These are phyloP conservation scores for Hydrotaea cyrtoneurina DNA, from an alignment of 2,888 invertebrate genomes.

Conservation along the genomic window DNA sequence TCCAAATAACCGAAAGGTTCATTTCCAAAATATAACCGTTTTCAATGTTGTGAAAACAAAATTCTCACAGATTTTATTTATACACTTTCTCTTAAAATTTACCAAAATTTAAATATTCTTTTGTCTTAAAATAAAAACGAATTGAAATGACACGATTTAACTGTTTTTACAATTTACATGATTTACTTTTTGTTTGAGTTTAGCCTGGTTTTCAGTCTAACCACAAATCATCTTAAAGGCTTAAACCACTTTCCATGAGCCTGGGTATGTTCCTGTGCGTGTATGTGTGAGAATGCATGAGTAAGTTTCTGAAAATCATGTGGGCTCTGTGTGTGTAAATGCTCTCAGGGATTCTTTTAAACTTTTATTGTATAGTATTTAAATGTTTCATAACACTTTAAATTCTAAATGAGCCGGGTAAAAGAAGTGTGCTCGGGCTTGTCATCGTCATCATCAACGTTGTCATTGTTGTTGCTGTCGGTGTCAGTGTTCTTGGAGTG, in stretches of 20 bases:
- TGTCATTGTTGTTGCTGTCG: neutral
- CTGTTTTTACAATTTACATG: neutral
- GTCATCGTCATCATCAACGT: neutral
- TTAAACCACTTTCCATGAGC: neutral
- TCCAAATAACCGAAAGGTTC: too few relatives aligned
- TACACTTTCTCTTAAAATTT: too few relatives aligned
- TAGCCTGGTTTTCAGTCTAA: neutral
- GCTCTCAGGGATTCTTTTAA: slow-evolving; percentile 38
- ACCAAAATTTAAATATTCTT: neutral
- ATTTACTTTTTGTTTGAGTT: slow-evolving; percentile 27
- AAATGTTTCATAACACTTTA: slow-evolving; percentile 23
- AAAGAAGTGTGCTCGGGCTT: neutral
- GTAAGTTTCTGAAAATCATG: slow-evolving; percentile 33
- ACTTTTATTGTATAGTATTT: slow-evolving; percentile 35
- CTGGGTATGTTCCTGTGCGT: neutral
- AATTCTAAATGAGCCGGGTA: slow-evolving; percentile 56
- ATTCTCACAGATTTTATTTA: too few relatives aligned
- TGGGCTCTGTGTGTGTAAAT: slow-evolving; percentile 44
- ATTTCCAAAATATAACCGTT: too few relatives aligned
- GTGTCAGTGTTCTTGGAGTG: neutral
- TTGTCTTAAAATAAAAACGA: neutral
- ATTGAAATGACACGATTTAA: neutral
- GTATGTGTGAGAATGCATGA: neutral
- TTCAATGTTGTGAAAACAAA: too few relatives aligned
- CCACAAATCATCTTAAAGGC: slow-evolving; percentile 34